phyloP scores from a whole-genome alignment of 64 coral and sea anemone genomes.

The Actinia equina region DNA sequence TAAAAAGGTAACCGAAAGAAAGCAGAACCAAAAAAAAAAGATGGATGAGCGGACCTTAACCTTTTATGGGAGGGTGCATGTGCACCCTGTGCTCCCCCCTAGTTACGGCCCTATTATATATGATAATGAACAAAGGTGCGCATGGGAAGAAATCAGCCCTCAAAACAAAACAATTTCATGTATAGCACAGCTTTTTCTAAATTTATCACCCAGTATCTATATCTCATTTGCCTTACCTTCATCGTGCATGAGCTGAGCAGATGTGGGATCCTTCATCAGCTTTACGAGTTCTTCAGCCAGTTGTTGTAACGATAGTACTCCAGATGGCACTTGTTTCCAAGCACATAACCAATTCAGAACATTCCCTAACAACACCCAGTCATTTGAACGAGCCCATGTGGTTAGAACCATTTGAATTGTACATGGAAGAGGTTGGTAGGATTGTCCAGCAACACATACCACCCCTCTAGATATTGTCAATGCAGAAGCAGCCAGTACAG shows the following conservation, averaged over 20 bases:
- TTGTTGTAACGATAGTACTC: not conserved
- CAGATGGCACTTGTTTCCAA: not conserved
- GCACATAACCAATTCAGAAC: conserved; percentile 17
- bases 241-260: not conserved
- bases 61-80: no score
- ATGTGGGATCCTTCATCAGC: not conserved
- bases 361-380: conserved; percentile 14
- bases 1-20: no score
- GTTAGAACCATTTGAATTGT: conserved; percentile 14
- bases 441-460: not conserved
- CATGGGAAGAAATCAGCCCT: no score
- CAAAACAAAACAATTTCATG: no score
- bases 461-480: not conserved
- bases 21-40: no score
- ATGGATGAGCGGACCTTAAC: no score
- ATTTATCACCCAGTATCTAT: not conserved
- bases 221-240: not conserved
- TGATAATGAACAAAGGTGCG: no score
- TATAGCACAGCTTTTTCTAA: no score
- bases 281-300: not conserved
- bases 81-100: no score
- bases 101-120: no score
- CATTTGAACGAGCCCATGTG: not conserved
- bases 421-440: not conserved
- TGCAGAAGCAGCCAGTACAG: not conserved